A percentile compares a stretch with the other conserved stretches of the same genome.
phyloP scores from a whole-genome alignment of 37 sponge, comb jelly and placozoan genomes.

The Tethya wilhelma region DNA sequence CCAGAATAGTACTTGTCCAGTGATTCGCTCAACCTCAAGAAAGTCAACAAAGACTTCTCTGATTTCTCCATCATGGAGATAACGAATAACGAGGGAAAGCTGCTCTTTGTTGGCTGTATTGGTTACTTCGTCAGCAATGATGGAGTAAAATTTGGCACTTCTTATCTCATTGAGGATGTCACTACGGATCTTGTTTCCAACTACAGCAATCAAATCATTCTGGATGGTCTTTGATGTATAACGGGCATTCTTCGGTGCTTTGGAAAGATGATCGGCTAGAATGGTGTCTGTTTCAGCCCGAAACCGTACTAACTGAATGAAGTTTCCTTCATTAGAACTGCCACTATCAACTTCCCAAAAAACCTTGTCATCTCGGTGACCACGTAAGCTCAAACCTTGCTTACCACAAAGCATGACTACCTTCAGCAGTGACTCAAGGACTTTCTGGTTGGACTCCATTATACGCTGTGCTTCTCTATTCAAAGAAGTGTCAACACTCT shows the following conservation, averaged over 20 bases:
- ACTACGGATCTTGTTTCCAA: too few species aligned
- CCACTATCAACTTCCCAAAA: slow-evolving; percentile 15
- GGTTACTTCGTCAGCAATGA: too few species aligned
- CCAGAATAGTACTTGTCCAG: background rate
- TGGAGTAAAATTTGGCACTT: too few species aligned
- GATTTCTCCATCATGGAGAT: too few species aligned
- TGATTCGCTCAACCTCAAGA: slow-evolving; percentile 10
- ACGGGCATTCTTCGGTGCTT: slow-evolving; percentile 61
- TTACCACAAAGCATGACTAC: slow-evolving; percentile 66
- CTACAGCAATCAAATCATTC: too few species aligned
- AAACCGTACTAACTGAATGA: slow-evolving; percentile 63
- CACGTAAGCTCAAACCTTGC: slow-evolving; percentile 59
- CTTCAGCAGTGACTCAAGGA: slow-evolving; percentile 56
- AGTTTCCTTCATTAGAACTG: slow-evolving; percentile 51
- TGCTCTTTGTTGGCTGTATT: too few species aligned
- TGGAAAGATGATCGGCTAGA: slow-evolving; percentile 20
- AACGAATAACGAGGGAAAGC: too few species aligned
- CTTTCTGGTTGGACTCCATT: too few species aligned
- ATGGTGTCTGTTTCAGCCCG: slow-evolving; percentile 51
- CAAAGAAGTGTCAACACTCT: slow-evolving; percentile 11
- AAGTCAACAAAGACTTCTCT: too few species aligned
- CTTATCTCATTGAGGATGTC: too few species aligned
- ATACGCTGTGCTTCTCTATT: too few species aligned
- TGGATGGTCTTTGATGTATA: too few species aligned
- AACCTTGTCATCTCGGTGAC: slow-evolving; percentile 63